Conservation (phyloP, 2,888 invertebrate genomes). For the Drosophila kuntzei region DNA sequence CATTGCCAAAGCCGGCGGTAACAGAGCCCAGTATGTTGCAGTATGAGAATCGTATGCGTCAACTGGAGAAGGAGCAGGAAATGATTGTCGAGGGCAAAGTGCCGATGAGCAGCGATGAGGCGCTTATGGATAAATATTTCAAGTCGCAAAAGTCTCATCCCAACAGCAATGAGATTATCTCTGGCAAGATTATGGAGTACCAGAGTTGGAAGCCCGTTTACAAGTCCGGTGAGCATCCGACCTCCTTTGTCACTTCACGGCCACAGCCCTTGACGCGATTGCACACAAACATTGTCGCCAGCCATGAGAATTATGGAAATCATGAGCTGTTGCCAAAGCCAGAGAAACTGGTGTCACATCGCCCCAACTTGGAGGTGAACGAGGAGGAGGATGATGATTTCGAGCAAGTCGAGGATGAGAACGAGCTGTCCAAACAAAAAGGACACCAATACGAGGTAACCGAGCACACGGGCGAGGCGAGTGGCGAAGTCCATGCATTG, state of each 20-base stretch:
- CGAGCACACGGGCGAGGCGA: constrained; percentile 81
- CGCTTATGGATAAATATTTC: constrained; percentile 67
- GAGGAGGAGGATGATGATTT: constrained; percentile 62
- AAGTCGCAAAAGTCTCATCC: constrained; percentile 40
- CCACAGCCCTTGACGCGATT: constrained; percentile 75
- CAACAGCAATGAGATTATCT: constrained; percentile 64
- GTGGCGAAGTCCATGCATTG: constrained; percentile 57
- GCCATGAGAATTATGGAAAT: constrained; percentile 17
- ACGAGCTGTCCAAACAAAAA: constrained; percentile 54
- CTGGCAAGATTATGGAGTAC: constrained; percentile 78
- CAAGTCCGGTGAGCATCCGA: constrained; percentile 58
- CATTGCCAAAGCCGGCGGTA: constrained; percentile 61
- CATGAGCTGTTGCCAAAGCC: constrained; percentile 75
- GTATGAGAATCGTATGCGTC: constrained; percentile 68
- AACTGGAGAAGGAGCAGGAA: constrained; percentile 83
- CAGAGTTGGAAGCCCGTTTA: constrained; percentile 83
- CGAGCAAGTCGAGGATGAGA: constrained; percentile 59
- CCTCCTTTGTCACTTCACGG: constrained; percentile 62
- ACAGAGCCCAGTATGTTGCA: constrained; percentile 49
- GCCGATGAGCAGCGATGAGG: constrained; percentile 67
- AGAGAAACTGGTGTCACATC: constrained; percentile 66
- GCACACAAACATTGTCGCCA: constrained; percentile 73
- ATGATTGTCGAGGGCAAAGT: constrained; percentile 79
- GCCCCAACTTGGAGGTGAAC: constrained; percentile 43
- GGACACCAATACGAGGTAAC: constrained; percentile 82